phyloP scores from a whole-genome alignment of 2,797 vertebrate species.

The Myoxocephalus aenaeus region DNA sequence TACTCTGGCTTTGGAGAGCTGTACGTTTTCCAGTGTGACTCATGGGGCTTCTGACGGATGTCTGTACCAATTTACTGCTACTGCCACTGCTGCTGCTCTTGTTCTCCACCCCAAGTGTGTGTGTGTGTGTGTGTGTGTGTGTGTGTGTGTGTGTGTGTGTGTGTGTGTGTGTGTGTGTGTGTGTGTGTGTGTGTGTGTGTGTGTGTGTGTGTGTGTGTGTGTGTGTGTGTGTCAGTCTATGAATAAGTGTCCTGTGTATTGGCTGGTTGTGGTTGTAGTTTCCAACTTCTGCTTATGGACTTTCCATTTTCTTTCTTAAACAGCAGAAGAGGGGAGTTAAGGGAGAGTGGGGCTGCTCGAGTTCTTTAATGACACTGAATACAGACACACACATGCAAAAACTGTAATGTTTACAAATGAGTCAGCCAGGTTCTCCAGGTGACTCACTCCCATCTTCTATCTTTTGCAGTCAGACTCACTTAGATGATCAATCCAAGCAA shows the following conservation, averaged over 20 bases:
- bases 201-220: constrained; percentile 7
- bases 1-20: constrained; percentile 77
- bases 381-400: constrained; percentile 1
- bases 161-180: constrained; percentile 16
- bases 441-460: constrained; percentile 26
- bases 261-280: constrained; percentile 76
- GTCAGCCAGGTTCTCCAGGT: constrained; percentile 33
- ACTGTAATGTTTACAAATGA: constrained; percentile 10
- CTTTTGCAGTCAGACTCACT: constrained; percentile 29
- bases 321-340: constrained; percentile 58
- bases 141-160: constrained; percentile 29
- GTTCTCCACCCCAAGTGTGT: constrained; percentile 65
- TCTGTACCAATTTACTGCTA: constrained; percentile 82
- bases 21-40: constrained; percentile 81
- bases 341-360: constrained; percentile 39
- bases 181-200: no score
- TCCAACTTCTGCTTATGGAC: constrained; percentile 78
- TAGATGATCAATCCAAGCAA: constrained; percentile 24
- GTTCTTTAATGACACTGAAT: constrained; percentile 42
- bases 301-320: constrained; percentile 76
- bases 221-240: constrained; percentile 53
- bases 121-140: constrained; percentile 40
- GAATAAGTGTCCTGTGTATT: constrained; percentile 79
- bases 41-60: constrained; percentile 80
- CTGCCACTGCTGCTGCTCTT: constrained; percentile 71